Base-by-base conservation (phyloP, 2,113 vertebrate species). In the Ploceus nigricollis region DNA sequence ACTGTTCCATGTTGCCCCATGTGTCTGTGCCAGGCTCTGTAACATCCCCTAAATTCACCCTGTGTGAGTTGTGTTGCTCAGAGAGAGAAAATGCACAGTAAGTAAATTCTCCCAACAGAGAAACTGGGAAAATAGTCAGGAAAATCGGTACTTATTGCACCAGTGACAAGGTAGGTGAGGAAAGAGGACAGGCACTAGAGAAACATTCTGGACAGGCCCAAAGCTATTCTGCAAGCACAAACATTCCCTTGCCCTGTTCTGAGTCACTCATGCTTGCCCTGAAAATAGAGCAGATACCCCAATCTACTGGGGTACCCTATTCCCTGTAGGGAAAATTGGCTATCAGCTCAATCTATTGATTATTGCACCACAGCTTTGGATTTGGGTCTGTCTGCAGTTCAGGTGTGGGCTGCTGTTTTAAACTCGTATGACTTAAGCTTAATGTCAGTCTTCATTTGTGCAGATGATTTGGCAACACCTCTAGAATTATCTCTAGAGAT, bases 211-310 rank as follows among this genome's bases (percentile, higher is more conserved):
- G 39, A 12, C 12, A 50, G 17, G 4, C 31, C 35, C 33, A 79
- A 37, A 90, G 50, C 17, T 69, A 25, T 90, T 81, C 47, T 54
- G 28, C n/a, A 33, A 44, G 44, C 24, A 44, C 13, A 66, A 75
- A 25, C 2, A 6, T 48, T 53, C 19, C 6, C 15, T 22, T 27
- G 4, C 8, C 6, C 20, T 0, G 0, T 53, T 80, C 13, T 8
- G 7, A 65, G 31, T 42, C 6, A 24, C 24, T 19, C 6, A 42
- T 7, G 1, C 27, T 63, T 68, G 16, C 3, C 42, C 48, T 53
- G 44, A 50, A 71, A 72, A 31, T 6, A 51, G 18, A 76, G 53
- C 3, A 3, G 31, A 35, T 48, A 35, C 10, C 21, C 10, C n/a
- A n/a, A n/a, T n/a, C n/a, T n/a, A n/a, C n/a, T n/a, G n/a, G n/a